phyloP scores from a whole-genome alignment of 35 echinoderm and acorn worm genomes.

The Ophioderma brevispina region DNA sequence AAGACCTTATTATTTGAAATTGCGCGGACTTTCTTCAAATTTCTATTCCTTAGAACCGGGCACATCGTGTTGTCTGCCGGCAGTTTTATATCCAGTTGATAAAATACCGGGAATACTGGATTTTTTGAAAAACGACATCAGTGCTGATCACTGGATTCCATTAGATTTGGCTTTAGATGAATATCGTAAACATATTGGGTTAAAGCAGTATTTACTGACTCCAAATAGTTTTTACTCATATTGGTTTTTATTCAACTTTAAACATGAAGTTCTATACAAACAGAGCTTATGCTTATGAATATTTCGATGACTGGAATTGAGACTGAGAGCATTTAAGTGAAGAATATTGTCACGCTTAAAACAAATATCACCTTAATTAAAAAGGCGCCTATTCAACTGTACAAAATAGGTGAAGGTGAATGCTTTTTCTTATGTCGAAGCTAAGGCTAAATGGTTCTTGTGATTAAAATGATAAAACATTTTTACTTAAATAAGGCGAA shows the following conservation, averaged over 20 bases:
- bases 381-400: too few species aligned
- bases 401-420: too few species aligned
- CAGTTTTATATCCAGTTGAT: neutral
- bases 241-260: neutral
- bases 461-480: too few species aligned
- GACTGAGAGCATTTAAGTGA: too few species aligned
- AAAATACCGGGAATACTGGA: neutral
- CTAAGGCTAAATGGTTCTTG: too few species aligned
- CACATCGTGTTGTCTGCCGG: neutral
- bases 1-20: neutral
- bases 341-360: too few species aligned
- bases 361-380: too few species aligned
- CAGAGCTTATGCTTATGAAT: neutral
- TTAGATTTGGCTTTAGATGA: neutral
- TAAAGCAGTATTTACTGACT: neutral
- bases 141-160: neutral
- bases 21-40: neutral
- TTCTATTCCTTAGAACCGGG: neutral
- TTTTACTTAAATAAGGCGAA: too few species aligned
- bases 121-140: neutral
- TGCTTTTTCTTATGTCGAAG: too few species aligned
- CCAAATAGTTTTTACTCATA: neutral
- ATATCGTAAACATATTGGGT: neutral
- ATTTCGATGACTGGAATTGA: neutral
- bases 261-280: neutral